Base-by-base conservation (phyloP, 2,113 vertebrate species). In the Grus americana region DNA sequence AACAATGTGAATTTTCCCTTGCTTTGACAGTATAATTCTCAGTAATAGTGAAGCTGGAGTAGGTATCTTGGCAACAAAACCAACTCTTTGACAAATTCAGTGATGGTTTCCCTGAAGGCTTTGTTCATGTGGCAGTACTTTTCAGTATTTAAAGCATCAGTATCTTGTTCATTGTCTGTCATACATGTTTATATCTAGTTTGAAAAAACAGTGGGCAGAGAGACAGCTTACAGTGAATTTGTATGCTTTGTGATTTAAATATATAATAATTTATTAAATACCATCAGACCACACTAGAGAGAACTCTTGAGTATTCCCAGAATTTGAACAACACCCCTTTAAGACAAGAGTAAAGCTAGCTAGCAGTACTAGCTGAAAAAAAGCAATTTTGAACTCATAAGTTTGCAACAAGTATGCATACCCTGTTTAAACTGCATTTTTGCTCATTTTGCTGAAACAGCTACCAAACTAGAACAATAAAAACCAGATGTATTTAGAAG, bases 21-120 rank as follows among this genome's bases (percentile, higher is more conserved):
- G 78, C 63, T 97, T 94, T 95, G 92, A 94, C 76, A 91, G 68
- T 62, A 58, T 91, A 92, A 94, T 94, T 96, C 76, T 83, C 68
- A 78, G 40, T 62, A 89, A 94, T 10, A 66, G 23, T 57, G 67
- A 94, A 92, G 30, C 34, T 83, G 22, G 13, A 74, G 38, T 70
- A 91, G 50, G 72, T 95, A 84, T 84, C 95, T 86, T 89, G 93
- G 95, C 84, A 97, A 94, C 92, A 92, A 89, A 94, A 42, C 16
- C 34, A 86, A 62, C 44, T 89, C 65, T 80, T 92, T 91, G 72
- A 92, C 72, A 92, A 95, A 89, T 19, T 94, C 47, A 2, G 6
- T 49, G 63, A 89, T 24, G 27, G 59, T 61, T 94, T 92, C 59
- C 84, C 68, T 80, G 55, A 93, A 95, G 59, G 24, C 22, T 92